These are phyloP conservation scores for Epinephelus awoara DNA, from an alignment of 2,797 vertebrate species.

Conservation along the genomic window DNA sequence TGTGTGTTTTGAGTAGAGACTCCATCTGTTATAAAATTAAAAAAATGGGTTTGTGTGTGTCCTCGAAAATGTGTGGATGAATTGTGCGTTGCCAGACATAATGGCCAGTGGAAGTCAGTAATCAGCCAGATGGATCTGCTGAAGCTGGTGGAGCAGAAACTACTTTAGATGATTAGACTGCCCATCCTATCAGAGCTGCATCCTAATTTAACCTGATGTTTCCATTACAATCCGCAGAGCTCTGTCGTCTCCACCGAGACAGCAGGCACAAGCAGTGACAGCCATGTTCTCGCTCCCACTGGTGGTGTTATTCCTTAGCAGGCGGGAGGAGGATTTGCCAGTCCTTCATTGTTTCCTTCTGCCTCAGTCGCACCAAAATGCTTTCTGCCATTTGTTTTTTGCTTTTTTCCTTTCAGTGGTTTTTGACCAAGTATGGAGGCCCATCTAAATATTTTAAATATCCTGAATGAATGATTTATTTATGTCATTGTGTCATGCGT, in stretches of 20 bases:
- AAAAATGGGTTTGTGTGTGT: neutral
- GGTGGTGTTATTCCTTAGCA: neutral
- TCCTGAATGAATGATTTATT: constrained; percentile 58
- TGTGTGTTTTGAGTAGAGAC: neutral
- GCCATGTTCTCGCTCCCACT: neutral
- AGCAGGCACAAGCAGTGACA: constrained; percentile 9
- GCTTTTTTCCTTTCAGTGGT: constrained; percentile 3
- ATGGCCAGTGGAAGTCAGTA: constrained; percentile 15
- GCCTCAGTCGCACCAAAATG: neutral
- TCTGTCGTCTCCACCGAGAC: constrained; percentile 26
- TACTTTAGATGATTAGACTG: constrained; percentile 68
- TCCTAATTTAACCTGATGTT: constrained; percentile 48
- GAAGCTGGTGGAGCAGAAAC: constrained; percentile 30
- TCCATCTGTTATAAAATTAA: neutral
- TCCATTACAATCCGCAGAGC: constrained; percentile 36
- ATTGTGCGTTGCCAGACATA: constrained; percentile 2
- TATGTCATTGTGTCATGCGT: constrained; percentile 39
- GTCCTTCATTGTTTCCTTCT: constrained; percentile 13
- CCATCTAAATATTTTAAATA: constrained; percentile 57
- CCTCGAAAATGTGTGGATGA: constrained; percentile 10
- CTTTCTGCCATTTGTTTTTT: constrained; percentile 6
- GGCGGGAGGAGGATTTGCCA: neutral
- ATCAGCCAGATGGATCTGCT: constrained; percentile 65
- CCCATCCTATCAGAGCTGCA: constrained; percentile 19
- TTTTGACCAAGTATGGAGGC: constrained; percentile 9